phyloP scores from a whole-genome alignment of 2,113 vertebrate species.

The Brachyhypopomus occidentalis region DNA sequence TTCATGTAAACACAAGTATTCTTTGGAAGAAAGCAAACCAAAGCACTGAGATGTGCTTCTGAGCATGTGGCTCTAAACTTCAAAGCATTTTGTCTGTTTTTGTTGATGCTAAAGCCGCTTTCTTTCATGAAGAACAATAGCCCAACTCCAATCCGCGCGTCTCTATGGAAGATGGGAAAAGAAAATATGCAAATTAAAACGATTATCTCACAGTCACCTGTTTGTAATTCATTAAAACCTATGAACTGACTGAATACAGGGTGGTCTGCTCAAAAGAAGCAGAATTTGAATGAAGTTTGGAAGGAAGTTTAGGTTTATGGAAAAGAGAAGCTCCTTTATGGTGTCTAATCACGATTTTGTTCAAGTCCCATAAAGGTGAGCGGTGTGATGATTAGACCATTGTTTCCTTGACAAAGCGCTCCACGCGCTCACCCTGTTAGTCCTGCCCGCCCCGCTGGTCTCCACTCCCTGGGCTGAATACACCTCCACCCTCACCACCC shows the following conservation, averaged over 20 bases:
- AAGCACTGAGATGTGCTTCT: too few species aligned
- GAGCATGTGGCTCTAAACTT: background rate
- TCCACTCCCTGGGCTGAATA: conserved; percentile 19
- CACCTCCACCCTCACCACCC: background rate
- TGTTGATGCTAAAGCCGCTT: background rate
- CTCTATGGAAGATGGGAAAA: conserved; percentile 16
- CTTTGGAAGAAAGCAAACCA: too few species aligned
- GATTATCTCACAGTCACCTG: conserved; percentile 31
- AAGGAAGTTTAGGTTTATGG: conserved; percentile 13
- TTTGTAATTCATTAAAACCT: conserved; percentile 28
- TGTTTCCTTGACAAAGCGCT: conserved; percentile 34
- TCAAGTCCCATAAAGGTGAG: conserved; percentile 35
- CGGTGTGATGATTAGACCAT: conserved; percentile 37
- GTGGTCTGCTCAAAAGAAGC: background rate
- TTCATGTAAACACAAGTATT: too few species aligned
- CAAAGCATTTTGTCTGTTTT: background rate
- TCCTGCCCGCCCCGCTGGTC: conserved; percentile 23
- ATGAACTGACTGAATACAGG: background rate
- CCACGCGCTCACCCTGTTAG: conserved; percentile 20
- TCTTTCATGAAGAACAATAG: conserved; percentile 21
- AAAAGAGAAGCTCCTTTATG: background rate
- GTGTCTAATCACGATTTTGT: conserved; percentile 21
- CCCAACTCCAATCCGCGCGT: conserved; percentile 24
- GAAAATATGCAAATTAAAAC: conserved; percentile 46
- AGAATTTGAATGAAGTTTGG: conserved; percentile 13